Conservation (phyloP, 2,888 invertebrate species). For the Melieria omissa region DNA sequence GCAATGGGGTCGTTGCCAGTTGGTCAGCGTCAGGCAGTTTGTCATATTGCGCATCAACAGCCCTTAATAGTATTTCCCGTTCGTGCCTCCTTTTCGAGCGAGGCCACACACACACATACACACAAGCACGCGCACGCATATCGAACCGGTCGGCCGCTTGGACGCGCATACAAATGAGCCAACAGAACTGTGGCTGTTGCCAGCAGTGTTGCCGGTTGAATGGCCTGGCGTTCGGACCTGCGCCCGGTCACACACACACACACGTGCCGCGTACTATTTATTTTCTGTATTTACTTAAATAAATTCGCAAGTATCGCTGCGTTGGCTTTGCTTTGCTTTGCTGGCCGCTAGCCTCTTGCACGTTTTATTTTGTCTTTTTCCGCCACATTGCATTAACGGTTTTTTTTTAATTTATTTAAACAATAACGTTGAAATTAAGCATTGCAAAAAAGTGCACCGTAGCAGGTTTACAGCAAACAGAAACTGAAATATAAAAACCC, state of each 20-base stretch:
- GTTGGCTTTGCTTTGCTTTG: too few species aligned
- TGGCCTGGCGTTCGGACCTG: background rate
- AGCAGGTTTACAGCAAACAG: too few species aligned
- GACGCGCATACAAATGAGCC: background rate
- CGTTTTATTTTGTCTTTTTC: too few species aligned
- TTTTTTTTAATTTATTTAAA: too few species aligned
- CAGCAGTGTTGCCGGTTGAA: background rate
- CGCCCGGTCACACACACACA: slow-evolving; percentile 11
- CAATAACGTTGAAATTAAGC: too few species aligned
- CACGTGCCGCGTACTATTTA: background rate
- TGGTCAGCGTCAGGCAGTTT: background rate
- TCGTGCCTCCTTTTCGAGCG: background rate
- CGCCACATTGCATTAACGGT: too few species aligned
- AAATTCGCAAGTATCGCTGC: too few species aligned
- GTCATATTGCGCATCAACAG: background rate
- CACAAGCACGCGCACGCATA: slow-evolving; percentile 2
- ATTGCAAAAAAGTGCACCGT: too few species aligned
- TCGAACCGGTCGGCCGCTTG: background rate
- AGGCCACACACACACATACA: background rate
- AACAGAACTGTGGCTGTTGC: background rate
- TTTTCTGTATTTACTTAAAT: too few species aligned
- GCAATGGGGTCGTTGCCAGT: background rate
- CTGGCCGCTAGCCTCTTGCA: too few species aligned
- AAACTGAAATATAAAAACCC: too few species aligned
- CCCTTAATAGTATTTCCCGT: background rate